A percentile compares a stretch with the other conserved stretches of the same genome.
phyloP scores from a whole-genome alignment of 2,113 vertebrate species.

The Emberiza fucata region DNA sequence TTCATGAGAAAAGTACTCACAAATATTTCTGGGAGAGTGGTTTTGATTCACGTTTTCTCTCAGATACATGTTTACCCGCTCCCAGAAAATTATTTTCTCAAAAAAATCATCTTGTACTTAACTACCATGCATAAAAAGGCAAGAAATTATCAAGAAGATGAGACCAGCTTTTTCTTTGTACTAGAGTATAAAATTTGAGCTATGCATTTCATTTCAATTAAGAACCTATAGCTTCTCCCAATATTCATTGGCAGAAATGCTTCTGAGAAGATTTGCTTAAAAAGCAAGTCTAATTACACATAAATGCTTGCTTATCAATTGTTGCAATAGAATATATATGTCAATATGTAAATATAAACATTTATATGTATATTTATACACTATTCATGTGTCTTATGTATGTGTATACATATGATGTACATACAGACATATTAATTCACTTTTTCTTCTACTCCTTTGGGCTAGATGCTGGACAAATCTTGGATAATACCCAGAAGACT shows the following conservation, averaged over 20 bases:
- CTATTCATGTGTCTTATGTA: neutral
- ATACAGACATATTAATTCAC: neutral
- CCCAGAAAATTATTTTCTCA: neutral
- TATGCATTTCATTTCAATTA: neutral
- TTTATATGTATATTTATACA: neutral
- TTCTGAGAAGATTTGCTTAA: neutral
- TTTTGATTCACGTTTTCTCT: neutral
- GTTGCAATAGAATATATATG: neutral
- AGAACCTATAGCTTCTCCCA: neutral
- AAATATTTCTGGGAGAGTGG: neutral
- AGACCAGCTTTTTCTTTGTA: neutral
- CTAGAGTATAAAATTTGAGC: neutral
- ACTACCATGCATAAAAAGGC: neutral
- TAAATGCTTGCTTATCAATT: neutral
- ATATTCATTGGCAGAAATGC: neutral
- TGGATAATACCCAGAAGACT: neutral
- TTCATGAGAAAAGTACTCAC: neutral
- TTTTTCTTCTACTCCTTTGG: neutral
- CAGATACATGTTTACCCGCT: neutral
- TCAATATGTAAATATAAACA: neutral
- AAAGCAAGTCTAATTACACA: neutral
- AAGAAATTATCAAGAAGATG: neutral
- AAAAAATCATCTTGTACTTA: neutral
- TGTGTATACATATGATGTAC: neutral
- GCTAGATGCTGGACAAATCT: neutral